Evolutionary conservation across 2,113 vertebrate genomes (phyloP), one percentile per base, ranked within the genome.

Genomic region (Speoplatyrhinus poulsoni): DNA sequence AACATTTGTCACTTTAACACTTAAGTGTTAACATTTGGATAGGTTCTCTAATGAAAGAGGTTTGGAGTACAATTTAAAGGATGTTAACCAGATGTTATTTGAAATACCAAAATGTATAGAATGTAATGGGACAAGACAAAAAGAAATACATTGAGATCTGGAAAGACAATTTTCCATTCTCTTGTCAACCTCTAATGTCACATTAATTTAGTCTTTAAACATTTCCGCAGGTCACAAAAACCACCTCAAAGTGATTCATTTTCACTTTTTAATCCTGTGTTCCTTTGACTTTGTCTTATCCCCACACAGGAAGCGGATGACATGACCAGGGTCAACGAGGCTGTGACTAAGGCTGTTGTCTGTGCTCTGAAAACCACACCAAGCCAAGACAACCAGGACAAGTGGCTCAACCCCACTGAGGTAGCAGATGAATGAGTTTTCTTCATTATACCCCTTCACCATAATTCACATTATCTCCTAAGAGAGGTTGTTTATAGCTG

Each of bases 391-490:
- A 91, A 89, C 61, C 46, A 71, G 1, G 91, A 91, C 52, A 49
- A 80, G 69, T 99, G 98, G 98, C 91, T 99, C 68, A 99, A 99
- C 80, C 96, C 97, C 71, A 99, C 98, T 0, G 98, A 98, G 95
- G 98, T 98, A 79, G 3, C 2, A 10, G 15, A 58, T 50, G 0
- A 52, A 61, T 3, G 10, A 47, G 15, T 11, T 61, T n/a, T 61
- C 36, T 60, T 46, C 6, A 3, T 57, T 26, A 11, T 52, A 9
- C 53, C 52, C 52, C 15, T 54, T 54, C 15, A 12, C 9, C 8
- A 49, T 49, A 9, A 41, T 41, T 41, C 5, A 5, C 36, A 41
- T 41, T 5, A 41, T 8, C 36, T 5, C 36, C 36, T 6, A 41
- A 41, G 7, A 41, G 36, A 41, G 36, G 36, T 41, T 5, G 0